Conservation (phyloP, 2,888 invertebrate species). For the Chloroclystis v-ata region DNA sequence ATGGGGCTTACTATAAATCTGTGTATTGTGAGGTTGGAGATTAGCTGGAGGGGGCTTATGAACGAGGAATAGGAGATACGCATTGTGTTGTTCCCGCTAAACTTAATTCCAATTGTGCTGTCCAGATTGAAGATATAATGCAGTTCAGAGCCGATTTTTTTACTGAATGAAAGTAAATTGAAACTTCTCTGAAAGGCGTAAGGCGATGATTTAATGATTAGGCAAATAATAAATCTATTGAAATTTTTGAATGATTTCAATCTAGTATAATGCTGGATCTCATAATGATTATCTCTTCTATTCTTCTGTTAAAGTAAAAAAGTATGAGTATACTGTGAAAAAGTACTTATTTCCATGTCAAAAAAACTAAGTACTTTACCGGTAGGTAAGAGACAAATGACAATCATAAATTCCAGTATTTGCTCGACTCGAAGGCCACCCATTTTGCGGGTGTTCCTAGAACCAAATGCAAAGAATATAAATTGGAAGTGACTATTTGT, state of each 20-base stretch:
- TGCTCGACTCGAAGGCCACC: constrained; percentile 45
- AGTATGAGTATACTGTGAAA: no score
- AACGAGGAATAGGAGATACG: constrained; percentile 48
- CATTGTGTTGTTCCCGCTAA: constrained; percentile 58
- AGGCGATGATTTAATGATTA: constrained; percentile 23
- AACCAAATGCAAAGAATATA: constrained; percentile 53
- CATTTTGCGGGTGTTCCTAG: constrained; percentile 52
- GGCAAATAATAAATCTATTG: constrained; percentile 9
- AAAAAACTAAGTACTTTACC: no score
- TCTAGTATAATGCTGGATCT: no score
- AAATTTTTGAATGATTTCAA: neutral
- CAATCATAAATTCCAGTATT: neutral
- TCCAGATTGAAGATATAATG: constrained; percentile 49
- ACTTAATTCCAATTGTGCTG: constrained; percentile 55
- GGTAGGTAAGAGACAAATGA: neutral
- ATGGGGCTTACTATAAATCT: constrained; percentile 65
- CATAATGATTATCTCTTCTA: no score
- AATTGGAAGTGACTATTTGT: constrained; percentile 49
- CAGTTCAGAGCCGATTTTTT: constrained; percentile 34
- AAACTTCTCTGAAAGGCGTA: constrained; percentile 38
- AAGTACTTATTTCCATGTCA: no score
- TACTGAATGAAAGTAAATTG: constrained; percentile 34
- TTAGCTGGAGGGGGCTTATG: constrained; percentile 59
- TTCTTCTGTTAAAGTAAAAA: no score
- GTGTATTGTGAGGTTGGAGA: constrained; percentile 60